Conservation (phyloP, 2,113 vertebrate genomes). For the Phyllostomus discolor region DNA sequence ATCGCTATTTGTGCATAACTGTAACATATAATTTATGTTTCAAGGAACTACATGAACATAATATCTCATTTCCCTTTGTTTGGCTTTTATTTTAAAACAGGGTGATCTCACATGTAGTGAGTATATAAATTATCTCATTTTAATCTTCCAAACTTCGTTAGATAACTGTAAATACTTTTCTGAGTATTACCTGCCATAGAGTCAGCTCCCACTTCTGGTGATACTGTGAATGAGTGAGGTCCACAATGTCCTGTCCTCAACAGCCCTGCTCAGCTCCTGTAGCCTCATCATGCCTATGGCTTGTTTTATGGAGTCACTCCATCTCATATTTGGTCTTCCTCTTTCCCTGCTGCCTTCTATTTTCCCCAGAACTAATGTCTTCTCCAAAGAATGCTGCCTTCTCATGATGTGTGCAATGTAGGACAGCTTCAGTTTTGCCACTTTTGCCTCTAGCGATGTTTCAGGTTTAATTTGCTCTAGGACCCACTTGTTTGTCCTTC, state of each 20-base stretch:
- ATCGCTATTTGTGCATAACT: not conserved
- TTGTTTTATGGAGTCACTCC: not conserved
- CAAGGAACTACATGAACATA: not conserved
- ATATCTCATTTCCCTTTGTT: not conserved
- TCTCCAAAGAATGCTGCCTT: not conserved
- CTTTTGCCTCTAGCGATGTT: not conserved
- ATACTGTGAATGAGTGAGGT: not conserved
- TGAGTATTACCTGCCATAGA: not conserved
- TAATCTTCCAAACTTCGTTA: not conserved
- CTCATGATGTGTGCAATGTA: not conserved
- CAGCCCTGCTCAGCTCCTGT: not conserved
- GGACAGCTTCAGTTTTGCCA: not conserved
- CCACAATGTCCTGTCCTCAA: not conserved
- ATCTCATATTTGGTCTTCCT: too few relatives aligned
- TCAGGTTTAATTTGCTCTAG: not conserved
- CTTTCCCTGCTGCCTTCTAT: not conserved
- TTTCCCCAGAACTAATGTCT: not conserved
- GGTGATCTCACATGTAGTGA: not conserved
- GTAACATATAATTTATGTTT: not conserved
- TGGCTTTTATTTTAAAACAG: not conserved
- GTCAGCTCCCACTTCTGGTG: not conserved
- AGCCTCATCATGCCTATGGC: not conserved
- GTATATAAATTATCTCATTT: not conserved
- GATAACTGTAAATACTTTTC: not conserved
- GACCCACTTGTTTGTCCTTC: not conserved